Evolutionary conservation across 2,888 invertebrate species (phyloP), one percentile per base, ranked within the genome.

Genomic region (Chydorus sphaericus): DNA sequence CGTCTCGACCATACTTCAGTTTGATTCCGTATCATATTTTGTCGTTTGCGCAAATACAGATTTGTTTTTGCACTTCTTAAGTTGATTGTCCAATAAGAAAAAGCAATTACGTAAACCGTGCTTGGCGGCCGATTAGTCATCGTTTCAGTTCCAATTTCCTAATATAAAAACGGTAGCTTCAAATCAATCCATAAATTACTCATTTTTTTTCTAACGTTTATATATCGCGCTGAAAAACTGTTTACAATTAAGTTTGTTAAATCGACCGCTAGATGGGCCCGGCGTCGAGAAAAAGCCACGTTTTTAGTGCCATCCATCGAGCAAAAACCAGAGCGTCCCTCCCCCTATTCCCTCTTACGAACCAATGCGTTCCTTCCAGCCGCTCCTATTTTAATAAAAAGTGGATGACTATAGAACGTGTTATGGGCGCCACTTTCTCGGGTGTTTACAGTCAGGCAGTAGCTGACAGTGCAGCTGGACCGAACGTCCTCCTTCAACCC

Each of bases 381-480:
- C 44, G 20, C 44, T 11, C 1, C 44, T 5, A 3, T 26, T 6
- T 44, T 26, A 11, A 14, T 44, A n/a, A 5, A 11, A 2, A 14
- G 4, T 8, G 28, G 44, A 11, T 4, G 26, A 1, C 3, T 44
- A 3, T 44, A n/a, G 26, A 44, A 28, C 44, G 20, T 44, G 44
- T 44, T 44, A 26, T 26, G 2, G 38, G 14, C 38, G 14, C 23
- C 18, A 16, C 44, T 44, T 26, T 44, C 44, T 44, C 44, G 18
- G 39, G 20, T 44, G 44, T 44, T 44, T 44, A 44, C 28, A 44
- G 44, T 44, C 44, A 44, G 44, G 28, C 44, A 44, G 44, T 44
- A 26, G 44, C 44, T 44, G 44, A 44, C 44, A 44, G 10, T n/a
- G 14, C 44, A 44, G 44, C n/a, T 44, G 16, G 44, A 44, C 14